Percentiles rank a stretch among this genome's conserved stretches.
These are phyloP conservation scores for Chondrosia reniformis DNA, from an alignment of 37 sponge, comb jelly and placozoan species.

Conservation along the genomic window DNA sequence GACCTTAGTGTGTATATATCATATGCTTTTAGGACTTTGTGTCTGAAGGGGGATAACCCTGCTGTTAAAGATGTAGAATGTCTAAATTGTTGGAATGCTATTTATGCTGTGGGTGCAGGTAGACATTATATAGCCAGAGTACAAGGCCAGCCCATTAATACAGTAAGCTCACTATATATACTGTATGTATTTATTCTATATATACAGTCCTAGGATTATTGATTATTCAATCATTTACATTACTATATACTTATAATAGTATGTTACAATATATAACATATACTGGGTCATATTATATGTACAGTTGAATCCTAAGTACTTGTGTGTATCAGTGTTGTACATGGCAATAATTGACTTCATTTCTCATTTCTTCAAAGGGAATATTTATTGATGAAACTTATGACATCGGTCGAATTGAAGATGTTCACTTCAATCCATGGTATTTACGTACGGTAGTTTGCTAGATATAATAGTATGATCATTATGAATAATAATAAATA, in stretches of 20 bases:
- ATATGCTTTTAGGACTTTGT: slow-evolving; percentile 47
- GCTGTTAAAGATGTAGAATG: slow-evolving; percentile 56
- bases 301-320: too few species aligned
- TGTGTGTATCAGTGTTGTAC: too few species aligned
- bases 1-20: too few species aligned
- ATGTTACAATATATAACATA: too few species aligned
- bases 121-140: slow-evolving; percentile 54
- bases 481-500: too few species aligned
- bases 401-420: slow-evolving; percentile 54
- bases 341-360: too few species aligned
- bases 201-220: not conserved
- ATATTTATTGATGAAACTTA: slow-evolving; percentile 44
- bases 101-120: slow-evolving; percentile 32
- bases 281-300: too few species aligned
- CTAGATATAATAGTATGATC: too few species aligned
- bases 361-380: too few species aligned
- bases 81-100: slow-evolving; percentile 54
- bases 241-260: too few species aligned
- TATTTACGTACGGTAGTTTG: too few species aligned
- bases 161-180: not conserved
- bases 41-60: slow-evolving; percentile 30
- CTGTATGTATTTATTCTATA: not conserved
- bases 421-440: slow-evolving; percentile 57
- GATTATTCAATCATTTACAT: too few species aligned
- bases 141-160: slow-evolving; percentile 55